These are phyloP conservation scores for Lucilia cuprina DNA, from an alignment of 1,140 invertebrate species.

Conservation along the genomic window DNA sequence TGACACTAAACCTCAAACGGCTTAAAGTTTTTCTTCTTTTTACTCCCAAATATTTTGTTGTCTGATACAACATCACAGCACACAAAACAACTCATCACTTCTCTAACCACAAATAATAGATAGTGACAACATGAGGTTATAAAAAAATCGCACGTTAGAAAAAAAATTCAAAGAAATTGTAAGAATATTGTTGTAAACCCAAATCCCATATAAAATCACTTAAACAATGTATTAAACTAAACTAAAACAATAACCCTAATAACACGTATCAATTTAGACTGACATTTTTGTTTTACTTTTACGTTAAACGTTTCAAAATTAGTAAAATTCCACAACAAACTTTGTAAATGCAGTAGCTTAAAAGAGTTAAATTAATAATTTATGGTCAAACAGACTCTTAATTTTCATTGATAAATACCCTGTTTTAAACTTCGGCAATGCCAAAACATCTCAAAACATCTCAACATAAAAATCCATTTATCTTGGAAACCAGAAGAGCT, in stretches of 20 bases:
- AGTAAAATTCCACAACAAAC: too few relatives aligned
- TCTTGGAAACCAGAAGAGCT: too few relatives aligned
- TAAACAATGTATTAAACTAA: background rate
- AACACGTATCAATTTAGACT: constrained; percentile 6
- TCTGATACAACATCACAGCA: background rate
- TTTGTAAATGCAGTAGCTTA: too few relatives aligned
- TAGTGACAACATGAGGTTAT: background rate
- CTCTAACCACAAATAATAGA: background rate
- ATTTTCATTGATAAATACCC: too few relatives aligned
- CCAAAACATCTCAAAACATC: too few relatives aligned
- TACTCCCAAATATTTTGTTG: background rate
- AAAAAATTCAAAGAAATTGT: background rate
- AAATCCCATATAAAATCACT: constrained; percentile 11
- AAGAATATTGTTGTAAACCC: background rate
- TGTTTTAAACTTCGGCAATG: too few relatives aligned
- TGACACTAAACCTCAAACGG: background rate
- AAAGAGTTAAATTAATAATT: too few relatives aligned
- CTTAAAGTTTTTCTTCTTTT: background rate
- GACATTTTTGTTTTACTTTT: background rate
- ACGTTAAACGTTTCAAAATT: background rate
- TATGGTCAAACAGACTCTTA: too few relatives aligned
- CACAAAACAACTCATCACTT: background rate
- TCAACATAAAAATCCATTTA: too few relatives aligned
- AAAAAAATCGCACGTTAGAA: background rate
- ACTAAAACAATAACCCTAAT: constrained; percentile 11